Base-by-base conservation (phyloP, 2,888 invertebrate genomes). In the Tolmerus cingulatus region DNA sequence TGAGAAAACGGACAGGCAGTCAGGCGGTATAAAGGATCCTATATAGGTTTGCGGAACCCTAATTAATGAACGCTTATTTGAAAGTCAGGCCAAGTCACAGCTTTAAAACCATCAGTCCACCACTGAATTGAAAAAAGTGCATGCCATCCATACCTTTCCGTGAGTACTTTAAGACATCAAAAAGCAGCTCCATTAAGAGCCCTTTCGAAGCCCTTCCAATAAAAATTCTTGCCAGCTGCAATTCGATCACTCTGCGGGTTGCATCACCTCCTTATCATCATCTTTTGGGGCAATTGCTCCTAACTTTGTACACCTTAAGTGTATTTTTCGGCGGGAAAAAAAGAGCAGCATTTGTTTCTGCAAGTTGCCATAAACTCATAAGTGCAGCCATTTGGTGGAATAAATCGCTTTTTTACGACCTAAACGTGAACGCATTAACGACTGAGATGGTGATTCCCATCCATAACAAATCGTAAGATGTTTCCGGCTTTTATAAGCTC, bases 321-420 rank as follows among this genome's bases (percentile, higher is more conserved):
- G 66, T 23, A 46, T 46, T 46, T 46, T 27, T 66, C 12, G 66
- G 66, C 12, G 12, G 12, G 66, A 66, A 66, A 27, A n/a, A 66
- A 19, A 66, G 27, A 40, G 34, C 30, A 76, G 5, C 76, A 66
- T 23, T 23, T 57, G 76, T 66, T 82, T 82, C 55, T 57, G 37
- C 57, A 16, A 82, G 82, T 66, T 14, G 34, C 74, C 43, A 85
- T 85, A 74, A 85, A 74, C 74, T 34, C 86, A 86, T 77, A 77
- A 86, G 86, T 86, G 86, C 86, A 86, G 57, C 27, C 79, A 78
- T 86, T 86, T 86, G 78, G 37, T 43, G 37, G 40, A 27, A 78
- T 43, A 86, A 79, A 86, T 86, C 78, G 86, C 30, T 86, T 78
- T 86, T 86, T 86, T 79, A 86, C 86, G 87, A 87, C 86, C 37